Base-by-base conservation (phyloP, 2,113 vertebrate genomes). In the Amphiprion percula region DNA sequence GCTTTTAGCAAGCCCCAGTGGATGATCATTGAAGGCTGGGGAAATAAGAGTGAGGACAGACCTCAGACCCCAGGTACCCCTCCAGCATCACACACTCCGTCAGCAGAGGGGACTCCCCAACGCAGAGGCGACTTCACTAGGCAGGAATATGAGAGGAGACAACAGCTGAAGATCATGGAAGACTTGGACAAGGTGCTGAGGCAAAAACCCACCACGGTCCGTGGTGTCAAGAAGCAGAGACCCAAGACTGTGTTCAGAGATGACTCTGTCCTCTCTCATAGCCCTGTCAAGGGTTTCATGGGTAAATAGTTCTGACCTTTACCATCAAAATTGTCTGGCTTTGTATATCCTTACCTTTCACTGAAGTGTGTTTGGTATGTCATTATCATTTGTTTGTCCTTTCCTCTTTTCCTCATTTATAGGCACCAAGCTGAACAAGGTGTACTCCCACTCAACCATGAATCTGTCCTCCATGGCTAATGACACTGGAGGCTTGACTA, bases 111-210 rank as follows among this genome's bases (percentile, higher is more conserved):
- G 21, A 94, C 91, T 5, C 91, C 89, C 26, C 92, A 94, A 86
- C 93, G 96, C 23, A 91, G 96, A 10, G 96, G 95, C 4, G 95
- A 96, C 23, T 97, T 98, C 90, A 98, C 96, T 0, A 87, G 92
- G 46, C 94, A 93, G n/a, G 97, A 97, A 86, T 97, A 98, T 19
- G 94, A 96, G 54, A 91, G 96, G 16, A 91, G 97, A 44, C 97
- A 96, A 0, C 97, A 98, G 90, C 92, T 98, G 39, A 97, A 97
- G 88, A 93, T 98, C 68, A 98, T 98, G 97, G 96, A 97, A 1
- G 96, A 98, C 75, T 84, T 98, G 44, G 97, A 95, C 86, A 97
- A 98, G 88, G 97, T 97, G 65, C 93, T 98, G 68, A 93, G 94
- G 58, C 96, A 95, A 90, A 96, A 92, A 50, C 94, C 85, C 83